Base-by-base conservation (phyloP, 1,140 invertebrate genomes). In the Philotrypesis tridentata region DNA sequence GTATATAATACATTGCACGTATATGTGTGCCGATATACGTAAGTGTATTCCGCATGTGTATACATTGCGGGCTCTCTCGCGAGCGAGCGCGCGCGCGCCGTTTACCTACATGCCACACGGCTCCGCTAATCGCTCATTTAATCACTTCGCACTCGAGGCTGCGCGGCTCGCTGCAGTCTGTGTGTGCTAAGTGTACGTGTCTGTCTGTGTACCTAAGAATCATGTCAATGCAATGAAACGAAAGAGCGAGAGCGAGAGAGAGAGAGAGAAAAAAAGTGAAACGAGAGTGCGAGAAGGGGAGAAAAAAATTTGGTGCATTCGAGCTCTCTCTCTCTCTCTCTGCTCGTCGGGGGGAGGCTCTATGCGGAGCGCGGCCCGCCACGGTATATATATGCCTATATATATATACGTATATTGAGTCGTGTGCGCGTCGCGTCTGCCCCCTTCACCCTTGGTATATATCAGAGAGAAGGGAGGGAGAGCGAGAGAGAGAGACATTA, bases 401-500 rank as follows among this genome's bases (percentile, higher is more conserved):
- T 43, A 43, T 11, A 43, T 43, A 43, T 43, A 43, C 33, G n/a
- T n/a, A 12, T 17, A 17, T 55, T 5, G 48, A n/a, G n/a, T 33
- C 31, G 74, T 31, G 48, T 27, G 60, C 61, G 27, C 61, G 43
- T 23, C 75, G 61, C 75, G 61, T 67, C 14, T 67, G 5, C 12
- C 60, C 37, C 48, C 27, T 65, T 14, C 2, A 27, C 77, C 65
- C 77, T 71, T 71, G 55, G 43, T 79, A 37, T 14, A 14, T 55
- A 55, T 55, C 17, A 55, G 17, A n/a, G n/a, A n/a, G 48, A 14
- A 29, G 17, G 71, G 9, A 55, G 48, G 71, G 21, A 29, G 23
- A 27, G 33, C 21, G 55, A 75, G 29, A 29, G 48, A 60, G 55
- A 82, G 70, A 67, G 76, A 73, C 75, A 79, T 79, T 79, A 82